Base-by-base conservation (phyloP, 2,888 invertebrate genomes). In the Agriopis aurantiaria region DNA sequence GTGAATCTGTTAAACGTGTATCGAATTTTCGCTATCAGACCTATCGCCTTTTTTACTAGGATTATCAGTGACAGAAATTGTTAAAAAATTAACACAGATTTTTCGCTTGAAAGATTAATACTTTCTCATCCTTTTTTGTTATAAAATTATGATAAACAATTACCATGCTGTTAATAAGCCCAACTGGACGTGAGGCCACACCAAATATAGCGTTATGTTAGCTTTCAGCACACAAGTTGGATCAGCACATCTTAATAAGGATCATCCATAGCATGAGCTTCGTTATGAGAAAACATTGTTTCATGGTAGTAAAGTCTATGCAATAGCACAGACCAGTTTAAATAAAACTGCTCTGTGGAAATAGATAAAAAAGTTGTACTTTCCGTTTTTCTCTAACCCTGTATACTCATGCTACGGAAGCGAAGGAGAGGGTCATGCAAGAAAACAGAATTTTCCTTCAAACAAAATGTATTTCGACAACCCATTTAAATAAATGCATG, bases 401-500 rank as follows among this genome's bases (percentile, higher is more conserved):
- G 12, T 17, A 51, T 64, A 78, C 84, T 87, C 90, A 86, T 90
- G 88, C 87, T 80, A 85, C 85, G 83, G 82, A 81, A 78, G 82
- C 82, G 69, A 80, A 79, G 88, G 85, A 85, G 74, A 84, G 89
- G 84, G 78, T 73, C 82, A 93, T 94, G 94, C 94, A 94, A 94
- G 91, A 93, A 93, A 94, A 93, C 91, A 93, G 90, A 87, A 85
- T 88, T 86, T 88, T 86, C 82, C 81, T 91, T 89, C 77, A 84
- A 88, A 88, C 85, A 85, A 88, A 88, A 86, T 92, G 86, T 93
- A 93, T 93, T 93, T 93, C 90, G 79, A 90, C 88, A 92, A 81
- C 86, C 88, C 89, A 88, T 85, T 92, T 89, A 92, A 33, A 74
- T 87, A 85, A 88, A 91, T 85, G 88, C 88, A 88, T 82, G 79